Conservation (phyloP, 2,113 vertebrate genomes). For the Donacobius atricapilla region DNA sequence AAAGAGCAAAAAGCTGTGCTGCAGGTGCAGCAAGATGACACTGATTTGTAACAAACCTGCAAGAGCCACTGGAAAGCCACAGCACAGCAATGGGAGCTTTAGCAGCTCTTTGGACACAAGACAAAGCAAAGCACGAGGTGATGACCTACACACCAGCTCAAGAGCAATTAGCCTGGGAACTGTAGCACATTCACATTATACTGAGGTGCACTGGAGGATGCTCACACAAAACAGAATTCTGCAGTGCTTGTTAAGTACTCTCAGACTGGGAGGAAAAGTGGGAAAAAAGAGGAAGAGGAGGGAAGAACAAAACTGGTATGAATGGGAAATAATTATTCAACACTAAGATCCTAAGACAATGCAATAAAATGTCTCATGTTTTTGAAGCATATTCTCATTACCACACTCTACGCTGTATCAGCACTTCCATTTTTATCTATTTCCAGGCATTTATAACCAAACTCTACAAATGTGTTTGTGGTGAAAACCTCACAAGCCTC, state of each 20-base stretch:
- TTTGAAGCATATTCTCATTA: constrained; percentile 37
- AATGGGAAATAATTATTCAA: neutral
- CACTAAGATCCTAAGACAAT: neutral
- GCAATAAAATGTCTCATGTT: constrained; percentile 46
- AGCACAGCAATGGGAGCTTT: neutral
- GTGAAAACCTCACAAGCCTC: neutral
- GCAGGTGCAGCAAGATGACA: neutral
- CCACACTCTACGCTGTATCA: constrained; percentile 43
- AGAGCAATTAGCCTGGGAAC: constrained; percentile 32
- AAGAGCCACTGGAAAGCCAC: constrained; percentile 4
- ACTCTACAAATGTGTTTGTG: constrained; percentile 23
- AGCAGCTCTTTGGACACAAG: constrained; percentile 12
- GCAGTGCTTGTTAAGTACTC: neutral
- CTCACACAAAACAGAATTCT: neutral
- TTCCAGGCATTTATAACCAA: constrained; percentile 52
- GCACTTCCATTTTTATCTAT: constrained; percentile 63
- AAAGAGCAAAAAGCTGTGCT: neutral
- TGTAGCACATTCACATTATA: neutral
- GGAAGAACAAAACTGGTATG: neutral
- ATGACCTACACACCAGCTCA: constrained; percentile 29
- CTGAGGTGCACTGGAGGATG: constrained; percentile 3
- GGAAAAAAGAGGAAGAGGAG: neutral
- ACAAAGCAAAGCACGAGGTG: constrained; percentile 24
- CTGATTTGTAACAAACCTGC: neutral
- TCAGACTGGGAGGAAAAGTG: neutral